Percentiles rank a stretch among this genome's conserved stretches.
Conservation (phyloP, 2,888 invertebrate species). For the Brachypterus glaber region DNA sequence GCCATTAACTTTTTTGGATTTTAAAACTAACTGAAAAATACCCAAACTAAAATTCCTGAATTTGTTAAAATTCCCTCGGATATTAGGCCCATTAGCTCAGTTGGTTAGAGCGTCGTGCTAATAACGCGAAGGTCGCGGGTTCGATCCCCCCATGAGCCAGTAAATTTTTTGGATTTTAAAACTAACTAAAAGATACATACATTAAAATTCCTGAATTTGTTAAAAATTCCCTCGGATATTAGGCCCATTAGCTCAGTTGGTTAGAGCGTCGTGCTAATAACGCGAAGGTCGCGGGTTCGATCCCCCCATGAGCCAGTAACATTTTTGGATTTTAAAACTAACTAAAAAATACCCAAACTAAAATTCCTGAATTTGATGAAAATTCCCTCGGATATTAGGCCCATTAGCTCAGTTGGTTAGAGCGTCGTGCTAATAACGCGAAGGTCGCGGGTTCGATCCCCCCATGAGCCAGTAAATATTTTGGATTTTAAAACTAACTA, state of each 20-base stretch:
- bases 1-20: constrained; percentile 41
- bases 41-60: too few species aligned
- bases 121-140: constrained; percentile 68
- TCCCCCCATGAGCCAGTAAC: constrained; percentile 57
- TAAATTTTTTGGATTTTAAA: too few species aligned
- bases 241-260: constrained; percentile 68
- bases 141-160: constrained; percentile 65
- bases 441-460: constrained; percentile 68
- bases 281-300: constrained; percentile 68
- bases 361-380: too few species aligned
- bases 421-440: constrained; percentile 69
- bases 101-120: constrained; percentile 68
- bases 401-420: constrained; percentile 68
- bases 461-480: constrained; percentile 62
- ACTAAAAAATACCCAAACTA: too few species aligned
- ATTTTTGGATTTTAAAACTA: too few species aligned
- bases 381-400: too few species aligned
- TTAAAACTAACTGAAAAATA: too few species aligned
- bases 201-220: too few species aligned
- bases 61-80: too few species aligned
- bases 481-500: too few species aligned
- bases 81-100: constrained; percentile 66
- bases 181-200: too few species aligned
- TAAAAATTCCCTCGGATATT: too few species aligned
- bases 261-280: constrained; percentile 69